Evolutionary conservation across 2,888 invertebrate genomes (phyloP), one percentile per base, ranked within the genome.

Genomic region (Bursaphelenchus okinawaensis): DNA sequence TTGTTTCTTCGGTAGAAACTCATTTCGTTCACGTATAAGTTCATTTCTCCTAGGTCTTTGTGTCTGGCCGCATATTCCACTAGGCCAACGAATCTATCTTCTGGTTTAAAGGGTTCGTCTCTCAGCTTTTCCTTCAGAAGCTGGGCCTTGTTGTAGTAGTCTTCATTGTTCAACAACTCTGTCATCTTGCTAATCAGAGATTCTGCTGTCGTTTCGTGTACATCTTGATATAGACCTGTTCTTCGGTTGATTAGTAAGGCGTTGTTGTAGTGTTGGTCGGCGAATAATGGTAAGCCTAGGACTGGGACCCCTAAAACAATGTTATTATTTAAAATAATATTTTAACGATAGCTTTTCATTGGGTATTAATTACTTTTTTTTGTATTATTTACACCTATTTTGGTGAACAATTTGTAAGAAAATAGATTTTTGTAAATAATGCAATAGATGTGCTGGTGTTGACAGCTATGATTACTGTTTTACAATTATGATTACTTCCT

Each of bases 201-300:
- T 27, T 59, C 60, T 22, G 20, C 3, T 20, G 20, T 28, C 24
- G 62, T 31, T 20, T 63, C 26, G 12, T 62, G 27, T 9, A 63
- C 19, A 31, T 62, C 40, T 28, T 55, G 55, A 6, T 62, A 20
- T 3, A 62, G 16, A n/a, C 24, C 61, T n/a, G 27, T 52, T 12
- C 62, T 12, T 29, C 26, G 9, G 28, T 40, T 22, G 9, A 22
- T 52, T 9, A 62, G 23, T 3, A 62, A 20, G 9, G 62, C 62
- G 27, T 19, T 26, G 26, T 62, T 62, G 55, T 63, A 62, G 27
- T 50, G 20, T 65, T 62, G 62, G 6, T 62, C 62, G 9, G 61
- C 64, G 19, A 63, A 62, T 2, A 62, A 12, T 22, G 62, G 62
- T 9, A 55, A 22, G 12, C 23, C 55, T n/a, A 62, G 28, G 29